These are phyloP conservation scores for Parelbella ahira DNA, from an alignment of 2,888 invertebrate genomes.

Conservation along the genomic window DNA sequence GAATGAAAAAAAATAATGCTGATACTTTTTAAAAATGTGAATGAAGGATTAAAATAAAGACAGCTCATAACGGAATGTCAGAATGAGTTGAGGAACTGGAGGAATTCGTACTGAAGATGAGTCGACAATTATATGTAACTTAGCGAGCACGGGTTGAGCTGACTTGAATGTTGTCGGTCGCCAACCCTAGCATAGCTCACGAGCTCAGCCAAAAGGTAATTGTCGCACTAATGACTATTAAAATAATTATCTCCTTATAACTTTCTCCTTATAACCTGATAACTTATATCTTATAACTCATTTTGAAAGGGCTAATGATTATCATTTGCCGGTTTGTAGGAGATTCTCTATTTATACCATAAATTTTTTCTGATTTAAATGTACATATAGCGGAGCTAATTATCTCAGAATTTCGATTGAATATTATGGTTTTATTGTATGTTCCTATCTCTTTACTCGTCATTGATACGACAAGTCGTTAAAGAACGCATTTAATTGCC, in stretches of 20 bases:
- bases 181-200: constrained; percentile 24
- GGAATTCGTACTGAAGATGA: constrained; percentile 25
- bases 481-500: constrained; percentile 22
- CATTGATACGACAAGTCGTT: constrained; percentile 4
- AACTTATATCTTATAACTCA: too few species aligned
- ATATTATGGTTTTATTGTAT: too few species aligned
- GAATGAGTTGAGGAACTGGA: constrained; percentile 24
- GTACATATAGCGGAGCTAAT: too few species aligned
- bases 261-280: too few species aligned
- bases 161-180: constrained; percentile 23
- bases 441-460: constrained; percentile 2
- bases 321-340: too few species aligned
- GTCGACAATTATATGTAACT: constrained; percentile 25
- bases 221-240: too few species aligned
- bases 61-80: constrained; percentile 17
- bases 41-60: constrained; percentile 19
- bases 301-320: too few species aligned
- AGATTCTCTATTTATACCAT: too few species aligned
- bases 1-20: constrained; percentile 8
- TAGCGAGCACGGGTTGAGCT: constrained; percentile 14
- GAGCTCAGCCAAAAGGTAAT: constrained; percentile 15
- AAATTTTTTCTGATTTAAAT: too few species aligned
- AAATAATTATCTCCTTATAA: too few species aligned
- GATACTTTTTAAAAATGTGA: constrained; percentile 4
- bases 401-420: too few species aligned